phyloP scores from a whole-genome alignment of 2,797 vertebrate species.

The Anolis apletophallus region DNA sequence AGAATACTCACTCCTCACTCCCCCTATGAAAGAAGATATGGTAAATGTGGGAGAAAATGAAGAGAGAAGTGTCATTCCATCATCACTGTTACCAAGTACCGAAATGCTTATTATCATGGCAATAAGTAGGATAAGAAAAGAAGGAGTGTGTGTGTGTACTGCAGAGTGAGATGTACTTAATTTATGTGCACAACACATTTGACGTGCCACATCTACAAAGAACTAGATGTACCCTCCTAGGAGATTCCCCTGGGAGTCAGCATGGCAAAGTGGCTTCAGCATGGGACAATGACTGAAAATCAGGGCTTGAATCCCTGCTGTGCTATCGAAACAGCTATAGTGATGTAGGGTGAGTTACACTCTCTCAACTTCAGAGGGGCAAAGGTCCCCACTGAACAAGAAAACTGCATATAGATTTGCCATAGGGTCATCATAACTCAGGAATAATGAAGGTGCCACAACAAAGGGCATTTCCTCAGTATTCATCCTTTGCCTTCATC shows the following conservation, averaged over 20 bases:
- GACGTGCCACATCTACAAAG: background rate
- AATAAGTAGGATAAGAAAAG: background rate
- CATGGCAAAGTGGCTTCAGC: too few relatives aligned
- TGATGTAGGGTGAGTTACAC: too few relatives aligned
- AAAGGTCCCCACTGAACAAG: too few relatives aligned
- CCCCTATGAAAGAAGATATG: too few relatives aligned
- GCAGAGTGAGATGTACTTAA: too few relatives aligned
- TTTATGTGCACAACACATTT: background rate
- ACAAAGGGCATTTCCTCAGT: background rate
- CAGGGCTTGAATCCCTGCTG: too few relatives aligned
- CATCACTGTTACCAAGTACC: background rate
- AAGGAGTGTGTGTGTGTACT: background rate
- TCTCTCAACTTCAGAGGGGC: too few relatives aligned
- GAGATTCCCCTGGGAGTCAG: background rate
- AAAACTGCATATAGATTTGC: too few relatives aligned
- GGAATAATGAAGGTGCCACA: too few relatives aligned
- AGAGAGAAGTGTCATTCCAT: background rate
- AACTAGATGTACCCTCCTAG: background rate
- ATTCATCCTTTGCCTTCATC: background rate
- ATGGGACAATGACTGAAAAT: too few relatives aligned
- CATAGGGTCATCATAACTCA: too few relatives aligned
- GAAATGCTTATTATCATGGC: background rate
- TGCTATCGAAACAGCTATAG: too few relatives aligned
- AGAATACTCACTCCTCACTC: background rate
- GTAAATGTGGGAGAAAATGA: background rate